Conservation (phyloP, 2,888 invertebrate genomes). For the Cheiracanthium punctorium region DNA sequence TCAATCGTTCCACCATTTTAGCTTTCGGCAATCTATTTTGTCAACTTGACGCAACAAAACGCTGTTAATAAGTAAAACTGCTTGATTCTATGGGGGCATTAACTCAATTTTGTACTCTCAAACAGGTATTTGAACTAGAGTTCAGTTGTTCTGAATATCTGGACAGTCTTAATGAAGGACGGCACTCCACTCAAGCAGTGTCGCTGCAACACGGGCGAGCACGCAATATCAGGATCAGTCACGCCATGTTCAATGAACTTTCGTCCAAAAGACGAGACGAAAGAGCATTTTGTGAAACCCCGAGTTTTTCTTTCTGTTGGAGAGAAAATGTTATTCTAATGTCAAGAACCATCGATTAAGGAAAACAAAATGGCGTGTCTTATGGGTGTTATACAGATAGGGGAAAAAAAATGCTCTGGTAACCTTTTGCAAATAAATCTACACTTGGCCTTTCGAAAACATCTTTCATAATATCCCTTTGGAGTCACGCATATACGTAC, state of each 20-base stretch:
- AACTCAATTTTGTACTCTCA: neutral
- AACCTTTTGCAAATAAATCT: neutral
- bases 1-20: no score
- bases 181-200: neutral
- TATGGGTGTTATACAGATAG: neutral
- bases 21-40: no score
- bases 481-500: no score
- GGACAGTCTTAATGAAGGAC: neutral
- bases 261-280: neutral
- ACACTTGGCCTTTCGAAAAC: neutral
- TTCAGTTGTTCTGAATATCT: neutral
- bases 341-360: neutral
- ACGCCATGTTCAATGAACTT: constrained; percentile 4
- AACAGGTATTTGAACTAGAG: neutral
- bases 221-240: neutral
- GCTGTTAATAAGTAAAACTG: neutral
- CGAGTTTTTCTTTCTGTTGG: neutral
- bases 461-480: neutral
- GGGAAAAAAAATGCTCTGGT: neutral
- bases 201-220: neutral
- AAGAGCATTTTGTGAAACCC: neutral
- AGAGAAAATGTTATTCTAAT: neutral
- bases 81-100: neutral
- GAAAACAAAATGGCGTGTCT: neutral
- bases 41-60: neutral